These are phyloP conservation scores for Pollenia griseotomentosa DNA, from an alignment of 2,888 invertebrate species.

Conservation along the genomic window DNA sequence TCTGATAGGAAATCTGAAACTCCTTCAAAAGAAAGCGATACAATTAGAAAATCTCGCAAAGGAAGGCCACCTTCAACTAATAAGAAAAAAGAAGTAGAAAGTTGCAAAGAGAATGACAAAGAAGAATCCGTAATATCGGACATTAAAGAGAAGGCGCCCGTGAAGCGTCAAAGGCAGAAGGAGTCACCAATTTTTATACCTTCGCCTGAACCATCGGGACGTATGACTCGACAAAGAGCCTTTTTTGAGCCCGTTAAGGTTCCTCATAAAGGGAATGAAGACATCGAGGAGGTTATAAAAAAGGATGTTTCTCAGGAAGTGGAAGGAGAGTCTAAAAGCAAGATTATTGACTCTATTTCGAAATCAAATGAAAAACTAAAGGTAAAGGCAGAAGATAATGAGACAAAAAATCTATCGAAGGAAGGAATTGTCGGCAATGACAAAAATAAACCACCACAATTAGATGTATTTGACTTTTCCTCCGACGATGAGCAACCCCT, in stretches of 20 bases:
- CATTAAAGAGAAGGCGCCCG: conserved; percentile 75
- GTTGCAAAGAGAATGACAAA: conserved; percentile 60
- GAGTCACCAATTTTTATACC: conserved; percentile 83
- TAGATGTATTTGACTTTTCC: conserved; percentile 84
- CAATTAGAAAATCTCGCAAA: conserved; percentile 74
- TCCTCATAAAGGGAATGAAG: conserved; percentile 73
- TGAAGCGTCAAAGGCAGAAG: conserved; percentile 82
- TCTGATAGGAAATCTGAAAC: conserved; percentile 74
- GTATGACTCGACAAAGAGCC: conserved; percentile 83
- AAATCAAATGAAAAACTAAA: conserved; percentile 14
- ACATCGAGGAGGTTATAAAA: conserved; percentile 18
- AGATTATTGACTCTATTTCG: neutral
- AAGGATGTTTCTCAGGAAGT: conserved; percentile 15
- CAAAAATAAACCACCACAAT: conserved; percentile 75
- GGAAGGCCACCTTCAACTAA: conserved; percentile 76
- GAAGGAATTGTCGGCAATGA: neutral
- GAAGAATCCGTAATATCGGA: conserved; percentile 67
- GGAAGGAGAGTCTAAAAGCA: conserved; percentile 29
- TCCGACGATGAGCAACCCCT: conserved; percentile 86
- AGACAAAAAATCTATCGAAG: conserved; percentile 25
- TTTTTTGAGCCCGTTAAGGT: conserved; percentile 84
- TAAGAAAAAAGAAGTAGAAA: conserved; percentile 71
- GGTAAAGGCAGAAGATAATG: conserved; percentile 9
- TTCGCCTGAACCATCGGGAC: conserved; percentile 82
- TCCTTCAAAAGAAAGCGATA: conserved; percentile 76